Evolutionary conservation across 2,113 vertebrate species (phyloP), one percentile per base, ranked within the genome.

Genomic region (Onychostoma macrolepis): DNA sequence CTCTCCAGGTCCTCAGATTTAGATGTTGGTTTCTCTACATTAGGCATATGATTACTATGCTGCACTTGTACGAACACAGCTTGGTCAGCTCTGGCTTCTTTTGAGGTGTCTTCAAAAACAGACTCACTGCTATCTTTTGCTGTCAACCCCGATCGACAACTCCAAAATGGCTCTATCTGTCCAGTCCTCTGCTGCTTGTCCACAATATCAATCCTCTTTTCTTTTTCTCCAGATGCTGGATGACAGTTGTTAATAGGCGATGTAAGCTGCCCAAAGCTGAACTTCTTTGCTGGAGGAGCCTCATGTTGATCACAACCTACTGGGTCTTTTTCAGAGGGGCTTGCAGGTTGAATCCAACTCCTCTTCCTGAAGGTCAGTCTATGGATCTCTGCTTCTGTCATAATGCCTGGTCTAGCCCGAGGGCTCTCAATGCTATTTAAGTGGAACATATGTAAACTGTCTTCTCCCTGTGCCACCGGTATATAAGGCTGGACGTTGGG

Each of bases 381-480:
- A 6, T 26, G 38, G 21, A 4, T 74, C 36, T 84, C 85, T 72
- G 76, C 26, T 88, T 75, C 45, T 61, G 30, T 38, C 45, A 17
- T 28, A 12, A 48, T 56, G 38, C 86, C 81, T 13, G 15, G n/a
- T 11, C 85, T 67, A 58, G 2, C 19, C 72, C 63, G 86, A 63
- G 24, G 21, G 1, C 38, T 24, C 21, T 77, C 56, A 50, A 65
- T 50, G 17, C 63, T 45, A 41, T 0, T 69, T 13, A 72, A 85
- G 33, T 1, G 6, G 38, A 43, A 41, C 15, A 21, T 58, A 15
- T 19, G 24, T 71, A 69, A 87, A 76, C 30, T 2, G 9, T 71
- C 41, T 85, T 85, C 74, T 85, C 38, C 82, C 43, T 65, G 69
- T 79, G 53, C 24, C 63, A 7, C 56, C 78, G 81, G 56, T 41